Conservation (phyloP, 2,797 vertebrate genomes). For the Anabacerthia variegaticeps region DNA sequence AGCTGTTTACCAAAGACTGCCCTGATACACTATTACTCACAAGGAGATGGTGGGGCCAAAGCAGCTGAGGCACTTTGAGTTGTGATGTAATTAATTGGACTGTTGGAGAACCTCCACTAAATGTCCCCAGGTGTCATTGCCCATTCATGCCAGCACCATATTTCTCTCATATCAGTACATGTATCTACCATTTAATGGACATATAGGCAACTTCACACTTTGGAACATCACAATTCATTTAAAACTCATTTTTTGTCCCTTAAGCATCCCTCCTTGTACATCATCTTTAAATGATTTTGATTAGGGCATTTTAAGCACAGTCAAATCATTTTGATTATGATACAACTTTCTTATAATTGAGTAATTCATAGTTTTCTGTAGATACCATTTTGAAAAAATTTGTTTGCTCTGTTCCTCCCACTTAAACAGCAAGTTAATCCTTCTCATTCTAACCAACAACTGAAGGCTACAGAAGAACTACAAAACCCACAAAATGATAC, state of each 20-base stretch:
- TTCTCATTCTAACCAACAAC: background rate
- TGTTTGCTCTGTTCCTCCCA: background rate
- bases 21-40: background rate
- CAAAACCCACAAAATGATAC: background rate
- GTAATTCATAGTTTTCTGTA: background rate
- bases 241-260: background rate
- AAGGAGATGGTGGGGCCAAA: background rate
- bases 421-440: background rate
- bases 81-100: background rate
- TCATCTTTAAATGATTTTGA: background rate
- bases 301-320: background rate
- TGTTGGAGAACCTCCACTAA: background rate
- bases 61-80: slow-evolving; percentile 25
- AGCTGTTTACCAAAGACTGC: slow-evolving; percentile 28
- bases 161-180: background rate
- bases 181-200: background rate
- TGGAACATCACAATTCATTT: background rate
- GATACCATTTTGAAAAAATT: background rate
- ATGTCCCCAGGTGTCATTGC: background rate
- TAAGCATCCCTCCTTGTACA: background rate
- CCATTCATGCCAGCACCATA: background rate
- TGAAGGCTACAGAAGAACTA: background rate
- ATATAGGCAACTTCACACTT: background rate
- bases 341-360: background rate
- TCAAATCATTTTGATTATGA: background rate